Base-by-base conservation (phyloP, 2,113 vertebrate species). In the Sander lucioperca region DNA sequence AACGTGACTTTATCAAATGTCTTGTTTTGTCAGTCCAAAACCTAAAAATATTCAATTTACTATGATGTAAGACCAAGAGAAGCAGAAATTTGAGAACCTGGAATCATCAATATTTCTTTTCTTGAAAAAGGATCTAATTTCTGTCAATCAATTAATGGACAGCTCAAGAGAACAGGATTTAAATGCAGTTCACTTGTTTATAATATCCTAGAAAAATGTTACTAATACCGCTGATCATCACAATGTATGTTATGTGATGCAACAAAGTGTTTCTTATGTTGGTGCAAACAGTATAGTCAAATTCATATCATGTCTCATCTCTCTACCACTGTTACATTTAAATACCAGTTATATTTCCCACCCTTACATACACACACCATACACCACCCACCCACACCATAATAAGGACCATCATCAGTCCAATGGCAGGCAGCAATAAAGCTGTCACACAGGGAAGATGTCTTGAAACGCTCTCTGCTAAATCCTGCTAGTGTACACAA, bases 341-440 rank as follows among this genome's bases (percentile, higher is more conserved):
- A 27, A 68, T 59, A 69, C 19, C 33, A n/a, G 23, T 45, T 65
- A 58, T 62, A 27, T 53, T 65, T 9, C n/a, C 39, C 63, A 59
- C 9, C 15, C 19, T 27, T 27, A 15, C 1, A 12, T 18, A 63
- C n/a, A 47, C 59, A 59, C 51, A 59, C 70, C 63, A 27, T 3
- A 71, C 39, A 43, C 19, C 48, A 45, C 53, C 53, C 65, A 54
- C 76, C 59, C 63, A 80, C 87, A 63, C 43, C 48, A 50, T 54
- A 81, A 56, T 33, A 50, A 61, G 73, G n/a, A 27, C 43, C 74
- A 67, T 53, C 72, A 69, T 57, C 72, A 62, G 77, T 72, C 66
- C 33, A 33, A 76, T 75, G 87, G 71, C 76, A 90, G 78, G 87
- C 33, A 45, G 73, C 57, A 92, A 91, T 86, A 79, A 83, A 82